phyloP scores from a whole-genome alignment of 2,113 vertebrate species.

The Nyctibius bracteatus region DNA sequence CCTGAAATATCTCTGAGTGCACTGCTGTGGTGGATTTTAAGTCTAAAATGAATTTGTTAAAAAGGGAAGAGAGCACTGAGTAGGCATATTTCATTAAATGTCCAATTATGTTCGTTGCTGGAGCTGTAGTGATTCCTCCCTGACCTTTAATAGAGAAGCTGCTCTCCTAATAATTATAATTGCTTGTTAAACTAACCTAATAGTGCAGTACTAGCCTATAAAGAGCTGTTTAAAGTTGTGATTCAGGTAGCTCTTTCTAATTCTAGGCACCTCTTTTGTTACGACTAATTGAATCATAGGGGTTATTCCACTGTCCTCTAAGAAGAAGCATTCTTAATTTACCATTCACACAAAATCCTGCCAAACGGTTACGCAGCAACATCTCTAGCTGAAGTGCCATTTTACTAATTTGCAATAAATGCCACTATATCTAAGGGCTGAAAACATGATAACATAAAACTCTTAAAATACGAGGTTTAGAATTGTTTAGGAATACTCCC shows the following conservation, averaged over 20 bases:
- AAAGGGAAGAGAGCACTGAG: background rate
- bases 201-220: background rate
- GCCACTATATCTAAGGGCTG: background rate
- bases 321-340: background rate
- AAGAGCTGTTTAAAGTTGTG: background rate
- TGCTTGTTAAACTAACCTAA: background rate
- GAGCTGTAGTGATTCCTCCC: background rate
- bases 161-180: background rate
- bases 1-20: background rate
- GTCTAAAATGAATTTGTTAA: background rate
- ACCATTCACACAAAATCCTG: background rate
- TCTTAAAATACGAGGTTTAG: background rate
- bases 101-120: background rate
- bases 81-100: conserved; percentile 15
- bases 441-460: background rate
- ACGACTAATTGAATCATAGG: background rate
- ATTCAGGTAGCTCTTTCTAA: background rate
- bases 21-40: background rate
- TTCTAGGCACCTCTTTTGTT: background rate
- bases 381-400: background rate
- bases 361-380: background rate
- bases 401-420: background rate
- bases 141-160: background rate
- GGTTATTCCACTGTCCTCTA: background rate
- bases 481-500: background rate